Percentiles rank a stretch among this genome's conserved stretches.
phyloP scores from a whole-genome alignment of 2,113 vertebrate genomes.

The Mobula hypostoma region DNA sequence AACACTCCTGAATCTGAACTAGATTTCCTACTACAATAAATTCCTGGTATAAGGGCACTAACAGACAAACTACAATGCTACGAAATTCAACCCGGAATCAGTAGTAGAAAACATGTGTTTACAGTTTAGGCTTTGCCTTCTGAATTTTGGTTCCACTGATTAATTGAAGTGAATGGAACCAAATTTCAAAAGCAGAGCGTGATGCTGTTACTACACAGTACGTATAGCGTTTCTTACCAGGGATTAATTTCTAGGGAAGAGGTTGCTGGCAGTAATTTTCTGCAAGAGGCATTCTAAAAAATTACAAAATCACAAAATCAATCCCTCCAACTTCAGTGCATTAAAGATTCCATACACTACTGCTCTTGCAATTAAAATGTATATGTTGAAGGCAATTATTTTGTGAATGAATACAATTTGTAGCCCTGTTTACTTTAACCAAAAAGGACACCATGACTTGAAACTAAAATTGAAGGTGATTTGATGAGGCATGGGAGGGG shows the following conservation, averaged over 20 bases:
- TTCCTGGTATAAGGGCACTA: too few species aligned
- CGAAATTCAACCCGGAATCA: too few species aligned
- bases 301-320: neutral
- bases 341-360: neutral
- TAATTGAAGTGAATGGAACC: too few species aligned
- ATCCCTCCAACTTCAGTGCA: neutral
- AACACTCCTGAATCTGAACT: neutral
- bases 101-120: too few species aligned
- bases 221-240: too few species aligned
- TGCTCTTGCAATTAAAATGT: neutral
- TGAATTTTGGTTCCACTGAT: too few species aligned
- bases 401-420: neutral
- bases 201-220: too few species aligned
- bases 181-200: too few species aligned
- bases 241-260: neutral
- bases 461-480: neutral
- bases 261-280: neutral
- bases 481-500: neutral
- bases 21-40: neutral
- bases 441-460: neutral
- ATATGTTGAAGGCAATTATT: neutral
- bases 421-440: neutral
- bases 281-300: neutral
- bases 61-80: too few species aligned
- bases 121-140: too few species aligned